Evolutionary conservation across 2,113 vertebrate genomes (phyloP).

Genomic region (Amblyornis subalaris): DNA sequence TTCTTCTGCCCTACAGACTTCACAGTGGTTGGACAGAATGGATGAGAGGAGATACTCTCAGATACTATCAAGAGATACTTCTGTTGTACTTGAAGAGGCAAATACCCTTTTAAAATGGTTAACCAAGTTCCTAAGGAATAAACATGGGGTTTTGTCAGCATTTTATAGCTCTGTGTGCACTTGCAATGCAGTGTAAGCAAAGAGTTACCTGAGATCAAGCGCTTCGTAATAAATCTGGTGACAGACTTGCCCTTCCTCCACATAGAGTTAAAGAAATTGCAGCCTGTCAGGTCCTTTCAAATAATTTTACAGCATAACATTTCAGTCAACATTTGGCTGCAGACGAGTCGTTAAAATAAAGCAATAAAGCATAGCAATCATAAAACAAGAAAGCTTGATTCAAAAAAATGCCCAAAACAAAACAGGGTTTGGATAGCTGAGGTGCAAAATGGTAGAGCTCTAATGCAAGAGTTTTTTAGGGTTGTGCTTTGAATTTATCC

Average conservation of each 20-base stretch:
- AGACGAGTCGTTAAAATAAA: constrained; percentile 11
- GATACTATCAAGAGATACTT: neutral
- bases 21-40: neutral
- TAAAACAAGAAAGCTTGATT: neutral
- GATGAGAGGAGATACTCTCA: neutral
- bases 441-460: neutral
- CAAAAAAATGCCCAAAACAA: neutral
- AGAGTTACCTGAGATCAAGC: neutral
- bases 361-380: constrained; percentile 37
- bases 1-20: neutral
- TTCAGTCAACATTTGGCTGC: constrained; percentile 8
- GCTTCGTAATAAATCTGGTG: neutral
- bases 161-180: neutral
- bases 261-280: neutral
- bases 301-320: neutral
- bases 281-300: neutral
- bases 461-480: neutral
- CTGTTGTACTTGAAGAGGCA: neutral
- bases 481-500: neutral
- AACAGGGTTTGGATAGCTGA: neutral
- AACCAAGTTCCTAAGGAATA: neutral
- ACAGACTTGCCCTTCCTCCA: neutral
- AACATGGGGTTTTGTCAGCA: neutral
- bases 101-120: neutral
- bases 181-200: neutral